A percentile compares a stretch with the other conserved stretches of the same genome.
Evolutionary conservation across 2,888 invertebrate genomes (phyloP).

Genomic region (Leucoptera coffeella): DNA sequence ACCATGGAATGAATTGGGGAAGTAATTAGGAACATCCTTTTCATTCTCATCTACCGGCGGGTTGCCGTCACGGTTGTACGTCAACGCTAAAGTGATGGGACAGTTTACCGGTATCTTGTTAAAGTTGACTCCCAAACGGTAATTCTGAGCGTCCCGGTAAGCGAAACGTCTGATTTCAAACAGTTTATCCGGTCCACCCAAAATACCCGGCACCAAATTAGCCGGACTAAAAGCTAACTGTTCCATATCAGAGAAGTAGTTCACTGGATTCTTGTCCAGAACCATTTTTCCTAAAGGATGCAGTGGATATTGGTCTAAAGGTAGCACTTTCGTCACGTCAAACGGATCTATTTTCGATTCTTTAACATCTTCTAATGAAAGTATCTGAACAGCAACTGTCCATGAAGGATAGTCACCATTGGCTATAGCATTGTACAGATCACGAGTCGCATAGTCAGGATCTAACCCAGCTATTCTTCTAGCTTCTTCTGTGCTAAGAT

Average conservation of each 20-base stretch:
- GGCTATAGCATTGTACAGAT: conserved; percentile 80
- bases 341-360: conserved; percentile 77
- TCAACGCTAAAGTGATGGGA: conserved; percentile 60
- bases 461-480: conserved; percentile 59
- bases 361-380: conserved; percentile 75
- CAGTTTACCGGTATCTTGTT: conserved; percentile 87
- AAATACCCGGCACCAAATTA: conserved; percentile 88
- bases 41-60: conserved; percentile 67
- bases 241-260: conserved; percentile 86
- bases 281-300: conserved; percentile 74
- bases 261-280: conserved; percentile 75
- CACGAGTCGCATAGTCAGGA: conserved; percentile 79
- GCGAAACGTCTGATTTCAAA: conserved; percentile 73
- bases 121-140: conserved; percentile 79
- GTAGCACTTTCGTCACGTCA: conserved; percentile 83
- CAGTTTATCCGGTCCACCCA: conserved; percentile 83
- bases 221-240: conserved; percentile 78
- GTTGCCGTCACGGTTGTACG: conserved; percentile 81
- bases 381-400: conserved; percentile 72
- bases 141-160: conserved; percentile 84
- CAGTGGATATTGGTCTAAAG: conserved; percentile 65
- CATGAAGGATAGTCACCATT: conserved; percentile 66
- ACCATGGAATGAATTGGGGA: conserved; percentile 86
- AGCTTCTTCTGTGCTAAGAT: conserved; percentile 60
- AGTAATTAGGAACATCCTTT: conserved; percentile 82